These are phyloP conservation scores for Capitulum mitella DNA, from an alignment of 2,888 invertebrate species.

Conservation along the genomic window DNA sequence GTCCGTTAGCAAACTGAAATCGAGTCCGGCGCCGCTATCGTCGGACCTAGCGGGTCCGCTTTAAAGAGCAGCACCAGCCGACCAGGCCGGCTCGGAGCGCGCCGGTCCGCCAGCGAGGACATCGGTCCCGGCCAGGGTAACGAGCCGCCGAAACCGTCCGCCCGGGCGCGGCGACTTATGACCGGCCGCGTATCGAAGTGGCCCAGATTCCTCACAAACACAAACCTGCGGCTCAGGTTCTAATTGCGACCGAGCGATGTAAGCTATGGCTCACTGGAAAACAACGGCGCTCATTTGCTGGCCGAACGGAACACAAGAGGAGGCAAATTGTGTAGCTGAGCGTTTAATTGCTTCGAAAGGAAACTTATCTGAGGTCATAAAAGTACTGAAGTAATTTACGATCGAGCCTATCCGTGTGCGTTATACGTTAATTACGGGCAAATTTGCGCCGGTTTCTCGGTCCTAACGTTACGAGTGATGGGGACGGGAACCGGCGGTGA, in stretches of 20 bases:
- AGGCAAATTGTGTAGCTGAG: background rate
- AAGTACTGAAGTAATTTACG: background rate
- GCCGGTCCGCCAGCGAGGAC: too few relatives aligned
- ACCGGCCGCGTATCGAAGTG: background rate
- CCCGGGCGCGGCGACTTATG: background rate
- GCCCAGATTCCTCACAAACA: background rate
- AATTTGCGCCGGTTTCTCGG: background rate
- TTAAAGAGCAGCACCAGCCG: too few relatives aligned
- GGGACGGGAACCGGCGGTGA: background rate
- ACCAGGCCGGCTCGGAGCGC: too few relatives aligned
- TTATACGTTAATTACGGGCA: background rate
- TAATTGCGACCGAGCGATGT: background rate
- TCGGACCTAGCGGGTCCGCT: too few relatives aligned
- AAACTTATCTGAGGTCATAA: conserved; percentile 4
- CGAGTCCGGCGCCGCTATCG: too few relatives aligned
- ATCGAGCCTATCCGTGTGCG: background rate
- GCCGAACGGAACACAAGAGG: background rate
- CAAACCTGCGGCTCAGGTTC: background rate
- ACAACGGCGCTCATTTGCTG: background rate
- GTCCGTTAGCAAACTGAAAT: background rate
- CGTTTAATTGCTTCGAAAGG: background rate
- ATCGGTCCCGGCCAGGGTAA: too few relatives aligned
- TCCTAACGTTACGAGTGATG: background rate
- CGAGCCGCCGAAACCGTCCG: too few relatives aligned
- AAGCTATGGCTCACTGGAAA: background rate